phyloP scores from a whole-genome alignment of 2,888 invertebrate species.

The Ischnus inquisitorius region DNA sequence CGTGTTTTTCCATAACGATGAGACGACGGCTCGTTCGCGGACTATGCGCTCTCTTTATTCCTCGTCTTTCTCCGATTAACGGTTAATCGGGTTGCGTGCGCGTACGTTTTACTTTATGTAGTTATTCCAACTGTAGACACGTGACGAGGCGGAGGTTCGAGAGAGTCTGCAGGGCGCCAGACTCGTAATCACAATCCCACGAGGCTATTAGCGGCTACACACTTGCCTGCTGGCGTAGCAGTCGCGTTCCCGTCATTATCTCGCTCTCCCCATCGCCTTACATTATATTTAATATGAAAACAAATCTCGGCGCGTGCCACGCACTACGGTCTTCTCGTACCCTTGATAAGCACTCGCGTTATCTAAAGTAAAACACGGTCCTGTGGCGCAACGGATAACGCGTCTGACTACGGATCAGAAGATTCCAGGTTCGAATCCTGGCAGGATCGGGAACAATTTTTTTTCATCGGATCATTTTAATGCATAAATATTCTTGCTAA shows the following conservation, averaged over 20 bases:
- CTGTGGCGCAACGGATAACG: conserved; percentile 87
- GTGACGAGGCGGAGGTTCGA: conserved; percentile 26
- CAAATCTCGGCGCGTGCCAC: conserved; percentile 2
- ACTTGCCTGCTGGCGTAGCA: background rate
- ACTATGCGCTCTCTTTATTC: background rate
- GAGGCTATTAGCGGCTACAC: background rate
- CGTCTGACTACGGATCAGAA: conserved; percentile 91
- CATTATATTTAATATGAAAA: background rate
- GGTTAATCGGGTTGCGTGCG: conserved; percentile 41
- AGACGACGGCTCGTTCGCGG: background rate
- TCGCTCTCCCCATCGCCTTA: background rate
- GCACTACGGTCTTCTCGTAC: background rate
- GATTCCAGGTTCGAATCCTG: conserved; percentile 87
- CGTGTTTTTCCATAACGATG: conserved; percentile 3
- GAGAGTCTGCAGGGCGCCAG: conserved; percentile 17
- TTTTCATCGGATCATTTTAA: background rate
- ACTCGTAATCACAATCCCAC: conserved; percentile 11
- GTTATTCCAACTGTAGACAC: conserved; percentile 42
- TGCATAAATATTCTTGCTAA: background rate
- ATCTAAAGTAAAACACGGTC: conserved; percentile 67
- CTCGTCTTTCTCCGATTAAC: conserved; percentile 37
- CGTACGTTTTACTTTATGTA: conserved; percentile 37
- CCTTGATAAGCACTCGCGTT: background rate
- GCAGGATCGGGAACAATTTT: conserved; percentile 76
- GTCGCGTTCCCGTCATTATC: background rate